Evolutionary conservation across 2,888 invertebrate genomes (phyloP).

Genomic region (Reticulitermes lucifugus): DNA sequence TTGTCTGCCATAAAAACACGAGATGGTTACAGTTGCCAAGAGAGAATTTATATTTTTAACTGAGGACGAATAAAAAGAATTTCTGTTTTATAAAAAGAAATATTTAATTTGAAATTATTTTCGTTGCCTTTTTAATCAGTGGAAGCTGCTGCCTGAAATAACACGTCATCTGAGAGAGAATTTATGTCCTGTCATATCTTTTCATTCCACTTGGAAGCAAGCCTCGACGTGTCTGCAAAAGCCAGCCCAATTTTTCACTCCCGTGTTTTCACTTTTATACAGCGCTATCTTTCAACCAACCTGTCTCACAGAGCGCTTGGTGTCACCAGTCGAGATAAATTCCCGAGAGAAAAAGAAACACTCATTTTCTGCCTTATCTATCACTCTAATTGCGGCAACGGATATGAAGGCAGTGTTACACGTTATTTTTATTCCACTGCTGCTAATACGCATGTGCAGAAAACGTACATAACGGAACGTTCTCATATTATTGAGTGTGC

Average conservation of each 20-base stretch:
- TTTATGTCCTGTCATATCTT: neutral
- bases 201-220: neutral
- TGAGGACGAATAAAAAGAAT: neutral
- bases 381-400: conserved; percentile 29
- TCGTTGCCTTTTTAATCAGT: neutral
- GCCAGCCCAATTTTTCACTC: conserved; percentile 17
- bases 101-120: neutral
- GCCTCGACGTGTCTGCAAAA: neutral
- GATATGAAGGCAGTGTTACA: neutral
- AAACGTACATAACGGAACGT: neutral
- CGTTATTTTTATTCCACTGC: neutral
- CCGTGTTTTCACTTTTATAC: conserved; percentile 31
- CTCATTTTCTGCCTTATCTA: conserved; percentile 38
- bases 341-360: neutral
- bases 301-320: neutral
- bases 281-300: conserved; percentile 28
- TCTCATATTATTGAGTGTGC: neutral
- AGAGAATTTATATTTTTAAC: conserved; percentile 5
- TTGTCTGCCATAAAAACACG: conserved; percentile 32
- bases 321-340: conserved; percentile 1
- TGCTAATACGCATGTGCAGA: neutral
- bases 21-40: conserved; percentile 23
- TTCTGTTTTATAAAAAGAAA: conserved; percentile 22
- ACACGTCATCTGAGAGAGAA: neutral
- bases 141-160: neutral